These are phyloP conservation scores for Vanessa cardui DNA, from an alignment of 2,888 invertebrate genomes.

Conservation along the genomic window DNA sequence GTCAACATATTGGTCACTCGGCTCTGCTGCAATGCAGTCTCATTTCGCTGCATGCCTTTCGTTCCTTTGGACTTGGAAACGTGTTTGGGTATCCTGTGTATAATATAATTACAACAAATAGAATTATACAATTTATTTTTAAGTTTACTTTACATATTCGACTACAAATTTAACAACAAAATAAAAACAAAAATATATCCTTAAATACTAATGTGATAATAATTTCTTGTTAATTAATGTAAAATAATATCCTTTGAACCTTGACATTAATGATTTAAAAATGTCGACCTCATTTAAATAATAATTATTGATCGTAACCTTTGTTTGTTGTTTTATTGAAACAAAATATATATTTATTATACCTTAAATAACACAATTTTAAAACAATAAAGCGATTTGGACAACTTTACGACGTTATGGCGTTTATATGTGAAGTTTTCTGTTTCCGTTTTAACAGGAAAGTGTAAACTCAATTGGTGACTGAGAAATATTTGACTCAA, in stretches of 20 bases:
- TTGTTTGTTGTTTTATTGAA: slow-evolving; percentile 2
- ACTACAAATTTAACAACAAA: too few relatives aligned
- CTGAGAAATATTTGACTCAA: neutral
- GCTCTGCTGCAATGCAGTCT: too few relatives aligned
- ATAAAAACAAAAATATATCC: too few relatives aligned
- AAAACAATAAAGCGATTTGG: neutral
- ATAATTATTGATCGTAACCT: slow-evolving; percentile 1
- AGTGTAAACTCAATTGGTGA: neutral
- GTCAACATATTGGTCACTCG: too few relatives aligned
- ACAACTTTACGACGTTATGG: neutral
- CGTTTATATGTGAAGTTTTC: neutral
- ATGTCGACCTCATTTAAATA: slow-evolving; percentile 3
- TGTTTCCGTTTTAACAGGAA: slow-evolving; percentile 1
- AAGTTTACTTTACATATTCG: too few relatives aligned
- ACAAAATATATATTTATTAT: slow-evolving; percentile 3
- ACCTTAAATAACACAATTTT: neutral
- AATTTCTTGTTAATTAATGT: neutral
- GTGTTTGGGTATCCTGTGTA: too few relatives aligned
- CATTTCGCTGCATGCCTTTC: too few relatives aligned
- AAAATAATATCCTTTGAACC: neutral
- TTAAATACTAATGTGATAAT: too few relatives aligned
- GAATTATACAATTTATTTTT: too few relatives aligned
- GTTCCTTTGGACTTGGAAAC: too few relatives aligned
- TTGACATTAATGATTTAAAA: slow-evolving; percentile 1
- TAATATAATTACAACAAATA: too few relatives aligned